Evolutionary conservation across 2,113 vertebrate genomes (phyloP).

Genomic region (Tauraco erythrolophus): DNA sequence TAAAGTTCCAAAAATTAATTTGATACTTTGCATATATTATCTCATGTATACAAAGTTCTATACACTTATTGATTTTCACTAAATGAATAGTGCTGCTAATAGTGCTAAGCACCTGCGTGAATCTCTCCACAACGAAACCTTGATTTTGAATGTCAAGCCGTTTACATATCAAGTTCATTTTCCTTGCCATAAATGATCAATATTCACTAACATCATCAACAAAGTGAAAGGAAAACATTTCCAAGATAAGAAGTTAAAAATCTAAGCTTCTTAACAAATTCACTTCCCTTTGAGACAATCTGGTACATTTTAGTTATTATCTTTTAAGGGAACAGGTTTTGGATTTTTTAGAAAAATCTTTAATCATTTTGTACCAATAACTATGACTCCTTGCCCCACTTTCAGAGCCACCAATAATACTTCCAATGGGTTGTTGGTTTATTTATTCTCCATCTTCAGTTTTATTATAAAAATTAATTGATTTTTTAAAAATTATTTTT

Average conservation of each 20-base stretch:
- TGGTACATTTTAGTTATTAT: background rate
- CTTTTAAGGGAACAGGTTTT: background rate
- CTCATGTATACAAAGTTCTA: background rate
- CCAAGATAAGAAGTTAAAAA: background rate
- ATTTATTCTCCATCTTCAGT: background rate
- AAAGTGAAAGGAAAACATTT: background rate
- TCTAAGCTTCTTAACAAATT: background rate
- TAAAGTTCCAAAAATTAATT: background rate
- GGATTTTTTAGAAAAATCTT: background rate
- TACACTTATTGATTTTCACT: background rate
- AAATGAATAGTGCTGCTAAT: background rate
- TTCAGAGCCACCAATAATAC: background rate
- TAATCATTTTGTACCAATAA: background rate
- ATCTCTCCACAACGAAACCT: background rate
- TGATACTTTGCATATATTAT: background rate
- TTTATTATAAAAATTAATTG: background rate
- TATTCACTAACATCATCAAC: background rate
- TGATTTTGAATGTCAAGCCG: background rate
- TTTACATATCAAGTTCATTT: background rate
- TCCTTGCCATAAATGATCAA: background rate
- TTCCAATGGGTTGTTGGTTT: background rate
- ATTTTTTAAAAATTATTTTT: background rate
- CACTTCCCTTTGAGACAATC: background rate
- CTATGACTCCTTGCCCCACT: accelerated
- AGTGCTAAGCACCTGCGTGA: background rate